Conservation (phyloP, 1,140 invertebrate genomes). For the Eriocheir sinensis region DNA sequence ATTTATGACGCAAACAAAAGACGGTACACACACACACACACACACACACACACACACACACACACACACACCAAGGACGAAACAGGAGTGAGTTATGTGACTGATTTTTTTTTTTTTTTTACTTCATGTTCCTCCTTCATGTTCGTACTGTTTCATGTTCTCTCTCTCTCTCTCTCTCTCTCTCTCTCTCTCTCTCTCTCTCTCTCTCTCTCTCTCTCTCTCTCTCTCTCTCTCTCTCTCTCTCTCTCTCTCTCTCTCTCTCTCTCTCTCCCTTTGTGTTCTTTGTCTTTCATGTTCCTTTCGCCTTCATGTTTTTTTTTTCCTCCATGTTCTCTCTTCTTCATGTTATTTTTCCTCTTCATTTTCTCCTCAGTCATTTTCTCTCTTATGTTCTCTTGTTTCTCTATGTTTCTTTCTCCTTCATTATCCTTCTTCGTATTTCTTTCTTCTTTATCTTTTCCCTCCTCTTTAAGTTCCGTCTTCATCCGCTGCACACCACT, state of each 20-base stretch:
- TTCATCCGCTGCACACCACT: no score
- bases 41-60: conserved; percentile 22
- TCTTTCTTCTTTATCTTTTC: background rate
- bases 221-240: no score
- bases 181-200: no score
- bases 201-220: no score
- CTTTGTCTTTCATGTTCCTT: background rate
- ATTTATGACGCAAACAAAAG: no score
- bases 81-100: background rate
- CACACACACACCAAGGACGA: background rate
- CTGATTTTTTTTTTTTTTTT: no score
- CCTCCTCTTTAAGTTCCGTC: background rate
- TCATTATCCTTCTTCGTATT: background rate
- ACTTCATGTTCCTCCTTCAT: no score
- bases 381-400: no score
- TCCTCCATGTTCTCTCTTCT: background rate
- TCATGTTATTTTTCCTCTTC: no score
- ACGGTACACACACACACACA: conserved; percentile 8
- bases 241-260: no score
- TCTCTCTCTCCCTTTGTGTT: background rate
- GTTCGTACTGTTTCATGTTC: background rate
- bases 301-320: no score
- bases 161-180: background rate
- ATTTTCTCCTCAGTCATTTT: no score
- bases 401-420: background rate